phyloP scores from a whole-genome alignment of 64 coral and sea anemone genomes.

The Montipora foliosa region DNA sequence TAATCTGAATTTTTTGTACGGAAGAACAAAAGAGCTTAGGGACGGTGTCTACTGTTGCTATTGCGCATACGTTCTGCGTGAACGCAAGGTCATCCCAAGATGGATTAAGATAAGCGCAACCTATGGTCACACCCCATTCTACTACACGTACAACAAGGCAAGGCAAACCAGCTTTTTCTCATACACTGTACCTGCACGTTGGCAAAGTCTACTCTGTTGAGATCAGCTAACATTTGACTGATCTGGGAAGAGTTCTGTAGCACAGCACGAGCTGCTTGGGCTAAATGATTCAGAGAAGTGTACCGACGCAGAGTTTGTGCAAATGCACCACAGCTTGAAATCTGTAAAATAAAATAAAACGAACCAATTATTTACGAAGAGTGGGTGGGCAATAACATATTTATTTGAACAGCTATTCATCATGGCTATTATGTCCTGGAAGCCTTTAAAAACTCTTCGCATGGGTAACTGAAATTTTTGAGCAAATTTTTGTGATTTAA shows the following conservation, averaged over 20 bases:
- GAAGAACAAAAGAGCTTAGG: no score
- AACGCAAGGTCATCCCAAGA: no score
- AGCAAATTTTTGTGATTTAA: no score
- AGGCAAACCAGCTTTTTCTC: background rate
- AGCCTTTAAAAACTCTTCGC: no score
- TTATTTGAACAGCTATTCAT: background rate
- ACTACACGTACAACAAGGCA: no score
- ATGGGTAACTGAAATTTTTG: no score
- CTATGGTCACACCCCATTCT: no score
- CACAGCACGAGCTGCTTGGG: slow-evolving; percentile 96
- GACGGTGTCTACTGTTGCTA: no score
- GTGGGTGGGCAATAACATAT: no score
- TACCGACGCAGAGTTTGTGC: slow-evolving; percentile 97
- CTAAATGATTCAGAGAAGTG: slow-evolving; percentile 97
- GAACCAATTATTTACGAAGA: background rate
- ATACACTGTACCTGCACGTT: slow-evolving; percentile 87
- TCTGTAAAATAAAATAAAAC: slow-evolving; percentile 39
- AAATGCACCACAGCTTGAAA: slow-evolving; percentile 96
- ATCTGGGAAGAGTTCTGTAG: slow-evolving; percentile 98
- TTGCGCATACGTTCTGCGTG: no score
- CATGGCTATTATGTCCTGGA: background rate
- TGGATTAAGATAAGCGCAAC: no score
- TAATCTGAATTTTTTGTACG: no score
- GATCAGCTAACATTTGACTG: slow-evolving; percentile 94
- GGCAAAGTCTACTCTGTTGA: slow-evolving; percentile 99